These are phyloP conservation scores for Melanotaenia maccullochi DNA, from an alignment of 2,797 vertebrate genomes.

Conservation along the genomic window DNA sequence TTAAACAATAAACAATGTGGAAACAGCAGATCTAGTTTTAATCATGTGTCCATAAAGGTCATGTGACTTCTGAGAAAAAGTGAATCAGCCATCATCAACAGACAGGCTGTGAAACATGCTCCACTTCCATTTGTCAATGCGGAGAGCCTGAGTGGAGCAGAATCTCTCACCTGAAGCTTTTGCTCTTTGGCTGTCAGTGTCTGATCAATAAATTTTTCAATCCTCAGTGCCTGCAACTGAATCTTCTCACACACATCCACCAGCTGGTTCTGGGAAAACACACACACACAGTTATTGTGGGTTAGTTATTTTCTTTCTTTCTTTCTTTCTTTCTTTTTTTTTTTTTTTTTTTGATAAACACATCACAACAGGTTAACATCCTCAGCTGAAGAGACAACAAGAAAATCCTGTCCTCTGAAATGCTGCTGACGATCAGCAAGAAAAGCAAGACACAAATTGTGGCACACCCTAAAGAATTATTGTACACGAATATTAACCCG, in stretches of 20 bases:
- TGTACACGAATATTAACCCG: slow-evolving; percentile 4
- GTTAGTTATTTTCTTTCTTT: too few species aligned
- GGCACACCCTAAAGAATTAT: slow-evolving; percentile 54
- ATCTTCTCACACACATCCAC: slow-evolving; percentile 94
- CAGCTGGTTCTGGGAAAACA: slow-evolving; percentile 86
- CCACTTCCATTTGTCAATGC: slow-evolving; percentile 8
- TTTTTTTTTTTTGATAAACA: background rate
- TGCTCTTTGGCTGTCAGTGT: slow-evolving; percentile 88
- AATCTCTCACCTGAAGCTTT: slow-evolving; percentile 84
- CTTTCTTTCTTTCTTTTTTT: too few species aligned
- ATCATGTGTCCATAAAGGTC: background rate
- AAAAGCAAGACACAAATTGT: slow-evolving; percentile 17
- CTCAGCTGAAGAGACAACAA: slow-evolving; percentile 56
- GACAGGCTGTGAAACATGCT: slow-evolving; percentile 26
- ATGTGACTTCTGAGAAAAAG: background rate
- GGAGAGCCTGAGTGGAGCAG: background rate
- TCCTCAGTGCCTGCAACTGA: slow-evolving; percentile 89
- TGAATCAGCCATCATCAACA: slow-evolving; percentile 10
- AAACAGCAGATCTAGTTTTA: background rate
- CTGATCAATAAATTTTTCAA: slow-evolving; percentile 86
- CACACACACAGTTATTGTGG: slow-evolving; percentile 3
- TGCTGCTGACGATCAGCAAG: slow-evolving; percentile 21
- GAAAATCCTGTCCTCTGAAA: slow-evolving; percentile 74
- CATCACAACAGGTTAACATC: slow-evolving; percentile 5
- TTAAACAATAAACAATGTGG: background rate